These are phyloP conservation scores for Pegoplata infirma DNA, from an alignment of 2,888 invertebrate species.

Conservation along the genomic window DNA sequence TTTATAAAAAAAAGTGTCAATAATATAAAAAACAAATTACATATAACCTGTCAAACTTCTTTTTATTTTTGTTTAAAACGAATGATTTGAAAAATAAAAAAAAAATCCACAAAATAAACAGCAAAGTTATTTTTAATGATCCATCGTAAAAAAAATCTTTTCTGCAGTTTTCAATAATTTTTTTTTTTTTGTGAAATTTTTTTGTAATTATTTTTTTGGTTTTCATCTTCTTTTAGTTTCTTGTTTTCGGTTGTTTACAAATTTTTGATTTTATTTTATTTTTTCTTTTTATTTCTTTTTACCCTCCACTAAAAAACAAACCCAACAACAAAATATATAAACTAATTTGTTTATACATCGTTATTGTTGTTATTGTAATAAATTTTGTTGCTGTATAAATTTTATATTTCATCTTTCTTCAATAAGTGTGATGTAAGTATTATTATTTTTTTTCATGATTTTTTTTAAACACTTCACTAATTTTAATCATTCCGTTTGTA, in stretches of 20 bases:
- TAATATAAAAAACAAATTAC: neutral
- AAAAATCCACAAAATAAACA: slow-evolving; percentile 10
- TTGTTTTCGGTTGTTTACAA: neutral
- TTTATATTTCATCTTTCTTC: slow-evolving; percentile 10
- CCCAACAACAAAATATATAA: neutral
- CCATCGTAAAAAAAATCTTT: neutral
- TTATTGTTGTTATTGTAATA: slow-evolving; percentile 6
- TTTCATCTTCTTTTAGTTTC: neutral
- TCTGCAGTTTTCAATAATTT: neutral
- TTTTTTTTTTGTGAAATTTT: too few relatives aligned
- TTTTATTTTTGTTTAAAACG: slow-evolving; percentile 20
- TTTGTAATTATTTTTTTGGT: neutral
- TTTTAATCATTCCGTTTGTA: too few relatives aligned
- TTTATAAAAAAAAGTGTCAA: too few relatives aligned
- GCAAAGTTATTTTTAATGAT: neutral
- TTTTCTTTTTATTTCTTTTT: neutral
- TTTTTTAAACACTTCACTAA: too few relatives aligned
- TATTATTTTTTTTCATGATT: slow-evolving; percentile 17
- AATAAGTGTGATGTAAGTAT: slow-evolving; percentile 56
- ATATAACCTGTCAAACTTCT: slow-evolving; percentile 32
- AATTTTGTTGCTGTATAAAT: neutral
- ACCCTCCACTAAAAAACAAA: neutral
- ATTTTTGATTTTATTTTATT: too few relatives aligned
- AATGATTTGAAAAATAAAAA: slow-evolving; percentile 10
- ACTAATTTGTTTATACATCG: slow-evolving; percentile 12